Evolutionary conservation across 2,888 invertebrate species (phyloP), one percentile per base, ranked within the genome.

Genomic region (Mythimna impura): DNA sequence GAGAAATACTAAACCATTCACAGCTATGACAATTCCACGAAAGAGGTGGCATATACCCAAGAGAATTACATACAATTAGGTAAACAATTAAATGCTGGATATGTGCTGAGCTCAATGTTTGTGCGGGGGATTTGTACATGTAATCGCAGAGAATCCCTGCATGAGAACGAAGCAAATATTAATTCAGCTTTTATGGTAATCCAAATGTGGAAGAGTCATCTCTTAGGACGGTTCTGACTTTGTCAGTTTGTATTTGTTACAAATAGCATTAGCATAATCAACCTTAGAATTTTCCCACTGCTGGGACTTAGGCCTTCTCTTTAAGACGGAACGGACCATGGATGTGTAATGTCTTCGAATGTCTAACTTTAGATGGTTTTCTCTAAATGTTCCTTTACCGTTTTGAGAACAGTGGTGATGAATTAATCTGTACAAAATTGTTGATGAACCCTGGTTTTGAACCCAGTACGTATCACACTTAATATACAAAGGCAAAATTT

Each of bases 1-100:
- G 5, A 55, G 20, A 71, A 65, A 60, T 36, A 34, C n/a, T 25
- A 4, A 12, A 60, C 34, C 17, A n/a, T 54, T 61, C n/a, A 55
- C 10, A 22, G 30, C 22, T 1, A 30, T 50, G 22, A 30, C 36
- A 61, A 62, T 76, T 17, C 9, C 20, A 12, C 40, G 36, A 61
- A 50, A 40, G 55, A 25, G 0, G 17, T 6, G 5, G 20, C n/a
- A 34, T 25, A 20, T 40, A 50, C 14, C 40, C 22, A 22, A 12
- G 36, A 25, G 62, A 78, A 63, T 73, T 17, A 77, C 73, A 78
- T 78, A 40, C 57, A 54, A 54, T 58, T 63, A 66, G 10, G 73
- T 61, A 77, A 77, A 77, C 79, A 77, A 77, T 77, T 77, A 77
- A 78, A 77, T 58, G 63, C 66, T 66, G 30, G 12, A 65, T 73